Evolutionary conservation across 2,113 vertebrate species (phyloP).

Genomic region (Centrocercus urophasianus): DNA sequence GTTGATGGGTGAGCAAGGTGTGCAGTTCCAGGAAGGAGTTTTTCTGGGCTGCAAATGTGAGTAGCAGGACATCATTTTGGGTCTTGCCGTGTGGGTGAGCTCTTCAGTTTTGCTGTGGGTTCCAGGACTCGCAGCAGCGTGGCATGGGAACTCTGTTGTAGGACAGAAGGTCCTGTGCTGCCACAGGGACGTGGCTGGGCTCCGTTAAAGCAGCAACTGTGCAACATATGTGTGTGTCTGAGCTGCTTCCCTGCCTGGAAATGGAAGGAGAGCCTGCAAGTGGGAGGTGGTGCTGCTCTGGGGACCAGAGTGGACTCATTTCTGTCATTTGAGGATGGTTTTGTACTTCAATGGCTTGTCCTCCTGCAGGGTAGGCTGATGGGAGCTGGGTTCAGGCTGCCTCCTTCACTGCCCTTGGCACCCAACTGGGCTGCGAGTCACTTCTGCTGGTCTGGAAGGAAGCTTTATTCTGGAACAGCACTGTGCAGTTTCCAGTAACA

Average conservation of each 20-base stretch:
- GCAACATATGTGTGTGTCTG: not conserved
- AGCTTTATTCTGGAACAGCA: not conserved
- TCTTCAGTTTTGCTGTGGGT: not conserved
- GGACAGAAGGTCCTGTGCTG: not conserved
- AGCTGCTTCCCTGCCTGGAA: not conserved
- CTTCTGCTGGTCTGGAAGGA: not conserved
- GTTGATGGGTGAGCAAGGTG: no score
- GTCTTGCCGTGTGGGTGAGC: not conserved
- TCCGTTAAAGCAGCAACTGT: not conserved
- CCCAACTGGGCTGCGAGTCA: not conserved
- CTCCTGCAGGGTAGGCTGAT: accelerated
- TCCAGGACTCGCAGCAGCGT: accelerated
- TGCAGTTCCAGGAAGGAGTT: not conserved
- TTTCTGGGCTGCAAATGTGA: not conserved
- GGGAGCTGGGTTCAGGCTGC: not conserved
- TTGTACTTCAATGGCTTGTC: not conserved
- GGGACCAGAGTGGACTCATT: not conserved
- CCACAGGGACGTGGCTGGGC: not conserved
- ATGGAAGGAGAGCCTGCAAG: not conserved
- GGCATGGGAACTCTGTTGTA: not conserved
- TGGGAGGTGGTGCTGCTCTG: not conserved
- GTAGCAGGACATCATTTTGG: not conserved
- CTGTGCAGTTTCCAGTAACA: accelerated
- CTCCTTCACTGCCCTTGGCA: not conserved
- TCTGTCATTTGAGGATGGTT: accelerated